A percentile compares a stretch with the other conserved stretches of the same genome.
Conservation (phyloP, 37 sponge, comb jelly and placozoan genomes). For the Eunapius fragilis region DNA sequence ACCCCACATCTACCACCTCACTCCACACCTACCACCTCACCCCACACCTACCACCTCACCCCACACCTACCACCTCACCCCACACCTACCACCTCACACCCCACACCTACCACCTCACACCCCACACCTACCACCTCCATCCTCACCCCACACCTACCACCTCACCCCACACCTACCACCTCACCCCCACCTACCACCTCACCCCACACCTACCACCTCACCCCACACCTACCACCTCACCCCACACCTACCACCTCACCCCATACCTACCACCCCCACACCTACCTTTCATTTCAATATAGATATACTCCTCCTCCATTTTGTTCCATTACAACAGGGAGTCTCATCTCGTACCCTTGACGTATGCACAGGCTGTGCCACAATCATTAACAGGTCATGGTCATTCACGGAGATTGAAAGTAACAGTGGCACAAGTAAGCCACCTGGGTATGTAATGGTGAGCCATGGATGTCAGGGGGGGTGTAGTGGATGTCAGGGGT, state of each 20-base stretch:
- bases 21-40: neutral
- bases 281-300: neutral
- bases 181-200: no score
- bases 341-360: slow-evolving; percentile 57
- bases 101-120: no score
- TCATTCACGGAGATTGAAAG: slow-evolving; percentile 26
- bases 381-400: neutral
- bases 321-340: slow-evolving; percentile 15
- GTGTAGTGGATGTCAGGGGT: no score
- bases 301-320: no score
- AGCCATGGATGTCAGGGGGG: no score
- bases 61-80: no score
- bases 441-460: neutral
- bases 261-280: neutral
- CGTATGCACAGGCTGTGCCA: slow-evolving; percentile 15
- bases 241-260: neutral
- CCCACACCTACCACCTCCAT: no score
- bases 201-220: neutral
- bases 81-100: no score
- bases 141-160: no score
- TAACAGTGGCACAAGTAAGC: slow-evolving; percentile 61
- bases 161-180: no score
- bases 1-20: no score
- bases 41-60: no score
- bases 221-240: neutral